A percentile compares a stretch with the other conserved stretches of the same genome.
These are phyloP conservation scores for Periophthalmus modestus DNA, from an alignment of 2,113 vertebrate genomes.

Conservation along the genomic window DNA sequence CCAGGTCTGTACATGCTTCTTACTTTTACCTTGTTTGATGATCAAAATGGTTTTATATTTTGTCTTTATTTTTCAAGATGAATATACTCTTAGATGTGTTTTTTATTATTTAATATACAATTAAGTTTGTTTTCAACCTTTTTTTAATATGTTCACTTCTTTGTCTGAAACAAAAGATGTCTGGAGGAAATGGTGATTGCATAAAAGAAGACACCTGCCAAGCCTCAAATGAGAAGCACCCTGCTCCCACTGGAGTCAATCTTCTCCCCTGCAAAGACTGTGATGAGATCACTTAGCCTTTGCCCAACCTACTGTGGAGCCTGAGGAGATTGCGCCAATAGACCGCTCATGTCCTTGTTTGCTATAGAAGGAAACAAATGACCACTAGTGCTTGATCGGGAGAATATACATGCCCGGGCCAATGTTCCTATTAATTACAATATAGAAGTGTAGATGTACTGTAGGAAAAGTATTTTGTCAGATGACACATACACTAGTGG, in stretches of 20 bases:
- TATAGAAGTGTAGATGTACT: neutral
- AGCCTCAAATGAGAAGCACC: constrained; percentile 1
- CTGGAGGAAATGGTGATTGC: neutral
- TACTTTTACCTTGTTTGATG: constrained; percentile 26
- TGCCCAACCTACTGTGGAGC: neutral
- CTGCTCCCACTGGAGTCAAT: constrained; percentile 6
- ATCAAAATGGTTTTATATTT: constrained; percentile 10
- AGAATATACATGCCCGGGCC: neutral
- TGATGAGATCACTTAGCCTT: constrained; percentile 1
- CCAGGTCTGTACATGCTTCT: constrained; percentile 39
- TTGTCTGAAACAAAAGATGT: neutral
- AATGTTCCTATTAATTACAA: too few species aligned
- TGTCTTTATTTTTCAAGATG: neutral
- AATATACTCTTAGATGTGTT: neutral
- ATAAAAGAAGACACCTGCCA: constrained; percentile 9
- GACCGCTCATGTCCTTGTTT: neutral
- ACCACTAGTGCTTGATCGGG: too few species aligned
- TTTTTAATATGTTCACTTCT: neutral
- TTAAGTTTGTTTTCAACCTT: neutral
- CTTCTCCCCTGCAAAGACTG: neutral
- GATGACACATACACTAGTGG: neutral
- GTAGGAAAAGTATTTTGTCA: neutral
- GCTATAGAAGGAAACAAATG: neutral
- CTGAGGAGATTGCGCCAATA: neutral
- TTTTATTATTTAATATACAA: neutral